Conservation (phyloP, 2,888 invertebrate species). For the Tetheella fluctuosa region DNA sequence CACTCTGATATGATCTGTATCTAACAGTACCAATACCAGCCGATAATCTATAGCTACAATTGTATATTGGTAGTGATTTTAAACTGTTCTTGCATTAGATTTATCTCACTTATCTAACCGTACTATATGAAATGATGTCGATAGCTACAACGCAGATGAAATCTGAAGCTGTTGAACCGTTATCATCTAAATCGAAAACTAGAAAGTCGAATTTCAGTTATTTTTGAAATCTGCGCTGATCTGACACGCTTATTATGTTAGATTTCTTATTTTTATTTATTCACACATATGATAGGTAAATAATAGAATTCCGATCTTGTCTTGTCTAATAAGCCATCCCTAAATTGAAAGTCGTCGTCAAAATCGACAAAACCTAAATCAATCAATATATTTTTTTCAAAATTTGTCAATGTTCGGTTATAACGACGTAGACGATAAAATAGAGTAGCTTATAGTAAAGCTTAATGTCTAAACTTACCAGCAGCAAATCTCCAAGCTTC, state of each 20-base stretch:
- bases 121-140: neutral
- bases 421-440: no score
- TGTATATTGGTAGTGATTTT: neutral
- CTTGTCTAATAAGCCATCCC: no score
- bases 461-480: conserved; percentile 81
- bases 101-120: neutral
- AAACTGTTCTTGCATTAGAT: neutral
- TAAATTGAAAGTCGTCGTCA: no score
- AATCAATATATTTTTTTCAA: no score
- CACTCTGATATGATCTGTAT: neutral
- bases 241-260: no score
- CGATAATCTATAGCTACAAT: neutral
- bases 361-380: no score
- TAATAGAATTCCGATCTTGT: no score
- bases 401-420: no score
- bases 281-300: no score
- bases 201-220: neutral
- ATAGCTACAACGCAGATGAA: neutral
- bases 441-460: neutral
- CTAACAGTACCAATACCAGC: neutral
- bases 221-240: neutral
- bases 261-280: no score
- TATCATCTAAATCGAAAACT: neutral
- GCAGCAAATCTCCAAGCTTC: conserved; percentile 90
- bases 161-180: neutral